These are phyloP conservation scores for Calypte anna DNA, from an alignment of 2,113 vertebrate genomes.

Conservation along the genomic window DNA sequence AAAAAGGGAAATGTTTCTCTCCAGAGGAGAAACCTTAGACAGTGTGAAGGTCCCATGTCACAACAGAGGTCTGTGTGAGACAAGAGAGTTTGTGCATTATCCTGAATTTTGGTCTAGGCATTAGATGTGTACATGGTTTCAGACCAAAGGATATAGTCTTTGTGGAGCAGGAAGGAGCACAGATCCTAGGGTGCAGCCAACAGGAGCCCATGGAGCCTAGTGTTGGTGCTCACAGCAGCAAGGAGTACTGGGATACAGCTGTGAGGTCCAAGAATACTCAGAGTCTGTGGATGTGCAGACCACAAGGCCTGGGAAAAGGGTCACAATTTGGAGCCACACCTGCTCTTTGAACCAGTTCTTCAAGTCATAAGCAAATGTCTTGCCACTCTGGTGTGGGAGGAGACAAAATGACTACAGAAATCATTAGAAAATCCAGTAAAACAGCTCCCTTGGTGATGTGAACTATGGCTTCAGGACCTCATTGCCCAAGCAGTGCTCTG, in stretches of 20 bases:
- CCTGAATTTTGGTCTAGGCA: neutral
- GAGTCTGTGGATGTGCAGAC: neutral
- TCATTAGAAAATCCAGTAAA: neutral
- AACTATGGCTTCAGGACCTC: neutral
- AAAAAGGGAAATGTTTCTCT: neutral
- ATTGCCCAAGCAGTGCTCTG: neutral
- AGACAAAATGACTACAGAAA: neutral
- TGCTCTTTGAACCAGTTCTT: neutral
- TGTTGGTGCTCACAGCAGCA: accelerated
- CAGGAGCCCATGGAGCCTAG: too few species aligned
- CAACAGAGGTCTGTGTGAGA: neutral
- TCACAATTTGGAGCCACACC: neutral
- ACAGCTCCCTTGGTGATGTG: neutral
- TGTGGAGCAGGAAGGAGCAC: accelerated
- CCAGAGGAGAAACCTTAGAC: neutral
- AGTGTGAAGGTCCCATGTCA: neutral
- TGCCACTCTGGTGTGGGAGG: neutral
- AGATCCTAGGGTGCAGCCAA: neutral
- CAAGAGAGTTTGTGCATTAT: neutral
- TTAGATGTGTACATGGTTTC: neutral
- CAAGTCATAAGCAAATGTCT: neutral
- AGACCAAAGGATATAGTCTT: neutral
- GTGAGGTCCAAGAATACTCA: neutral
- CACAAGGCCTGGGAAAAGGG: accelerated
- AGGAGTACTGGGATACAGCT: neutral